A percentile compares a stretch with the other conserved stretches of the same genome.
Evolutionary conservation across 2,113 vertebrate genomes (phyloP).

Genomic region (Heliornis fulica): DNA sequence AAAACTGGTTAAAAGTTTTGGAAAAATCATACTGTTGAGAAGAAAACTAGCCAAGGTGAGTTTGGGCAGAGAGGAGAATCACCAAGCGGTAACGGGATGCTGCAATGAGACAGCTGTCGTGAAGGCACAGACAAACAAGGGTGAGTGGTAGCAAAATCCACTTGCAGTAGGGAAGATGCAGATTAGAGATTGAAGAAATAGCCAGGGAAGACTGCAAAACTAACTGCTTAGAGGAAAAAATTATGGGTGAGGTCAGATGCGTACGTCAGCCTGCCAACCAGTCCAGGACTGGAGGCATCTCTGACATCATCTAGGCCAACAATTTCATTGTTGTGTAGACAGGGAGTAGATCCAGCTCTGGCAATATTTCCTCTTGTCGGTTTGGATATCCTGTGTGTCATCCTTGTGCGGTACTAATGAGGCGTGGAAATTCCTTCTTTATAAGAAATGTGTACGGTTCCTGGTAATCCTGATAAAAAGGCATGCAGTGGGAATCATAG

Average conservation of each 20-base stretch:
- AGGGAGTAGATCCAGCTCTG: background rate
- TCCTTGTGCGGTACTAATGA: background rate
- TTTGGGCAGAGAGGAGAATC: background rate
- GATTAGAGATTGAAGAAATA: background rate
- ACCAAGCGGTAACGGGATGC: background rate
- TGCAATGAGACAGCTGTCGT: background rate
- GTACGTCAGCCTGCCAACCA: background rate
- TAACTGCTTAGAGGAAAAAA: background rate
- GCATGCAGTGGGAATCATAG: background rate
- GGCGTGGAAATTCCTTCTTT: constrained; percentile 1
- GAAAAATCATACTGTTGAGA: background rate
- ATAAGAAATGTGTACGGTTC: background rate
- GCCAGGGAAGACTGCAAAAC: background rate
- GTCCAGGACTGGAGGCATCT: background rate
- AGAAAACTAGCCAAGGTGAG: background rate
- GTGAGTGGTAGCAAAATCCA: background rate
- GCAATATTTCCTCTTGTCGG: background rate
- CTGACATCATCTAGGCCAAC: background rate
- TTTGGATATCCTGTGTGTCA: constrained; percentile 47
- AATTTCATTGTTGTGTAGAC: background rate
- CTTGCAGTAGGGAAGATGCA: background rate
- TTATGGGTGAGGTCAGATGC: background rate
- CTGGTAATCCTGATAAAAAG: constrained; percentile 24
- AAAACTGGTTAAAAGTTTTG: background rate
- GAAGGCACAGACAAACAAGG: background rate